Conservation (phyloP, 2,113 vertebrate species). For the Osmerus eperlanus region DNA sequence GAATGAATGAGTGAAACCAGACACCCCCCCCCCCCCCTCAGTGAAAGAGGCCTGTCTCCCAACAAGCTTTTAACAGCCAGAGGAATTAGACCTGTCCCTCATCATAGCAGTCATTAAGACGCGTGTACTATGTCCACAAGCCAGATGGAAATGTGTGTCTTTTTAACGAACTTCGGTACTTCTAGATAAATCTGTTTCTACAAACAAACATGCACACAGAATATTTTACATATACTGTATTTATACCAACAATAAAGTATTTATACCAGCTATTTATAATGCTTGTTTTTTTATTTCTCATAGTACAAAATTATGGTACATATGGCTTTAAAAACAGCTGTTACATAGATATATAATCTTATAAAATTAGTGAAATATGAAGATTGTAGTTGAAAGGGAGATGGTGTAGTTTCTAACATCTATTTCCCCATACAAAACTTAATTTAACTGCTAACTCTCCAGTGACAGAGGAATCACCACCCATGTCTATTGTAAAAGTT, state of each 20-base stretch:
- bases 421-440: too few species aligned
- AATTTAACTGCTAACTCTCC: too few species aligned
- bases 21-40: constrained; percentile 39
- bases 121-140: constrained; percentile 57
- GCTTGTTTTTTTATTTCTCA: constrained; percentile 25
- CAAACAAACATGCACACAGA: constrained; percentile 60
- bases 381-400: constrained; percentile 4
- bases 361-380: background rate
- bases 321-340: constrained; percentile 45
- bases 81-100: constrained; percentile 57
- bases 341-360: background rate
- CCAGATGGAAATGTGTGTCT: constrained; percentile 47
- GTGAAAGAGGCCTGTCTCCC: constrained; percentile 52
- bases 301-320: constrained; percentile 60
- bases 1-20: constrained; percentile 58
- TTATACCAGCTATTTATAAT: constrained; percentile 56
- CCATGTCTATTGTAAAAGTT: too few species aligned
- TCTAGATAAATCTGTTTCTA: constrained; percentile 61
- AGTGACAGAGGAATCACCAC: too few species aligned
- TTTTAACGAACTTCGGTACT: constrained; percentile 54
- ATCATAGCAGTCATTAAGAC: constrained; percentile 50
- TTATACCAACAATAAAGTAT: constrained; percentile 69
- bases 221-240: constrained; percentile 77
- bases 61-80: constrained; percentile 51
- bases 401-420: too few species aligned